Evolutionary conservation across 2,888 invertebrate species (phyloP), one percentile per base, ranked within the genome.

Genomic region (Drosophila testacea): DNA sequence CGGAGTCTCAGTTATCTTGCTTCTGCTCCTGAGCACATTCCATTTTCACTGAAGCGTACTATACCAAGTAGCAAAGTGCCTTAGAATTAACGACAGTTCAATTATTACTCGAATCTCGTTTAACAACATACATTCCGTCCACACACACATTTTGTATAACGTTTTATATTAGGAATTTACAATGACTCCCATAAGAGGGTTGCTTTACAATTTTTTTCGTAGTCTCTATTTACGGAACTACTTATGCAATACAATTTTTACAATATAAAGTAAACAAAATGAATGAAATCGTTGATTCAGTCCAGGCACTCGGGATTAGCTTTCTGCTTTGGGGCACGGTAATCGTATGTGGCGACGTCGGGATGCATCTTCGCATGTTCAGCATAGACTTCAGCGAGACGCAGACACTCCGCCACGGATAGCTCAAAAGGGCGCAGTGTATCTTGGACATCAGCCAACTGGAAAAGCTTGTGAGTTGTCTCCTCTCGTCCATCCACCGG

Each of bases 321-420:
- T 7, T 28, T 10, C 11, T 59, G 46, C 32, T 87, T 92, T 2
- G 90, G 93, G 59, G 94, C 94, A 88, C 97, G 94, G 89, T 95
- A 95, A 91, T 98, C 94, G 92, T 96, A 98, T 39, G 92, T 78
- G 52, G 93, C 93, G 77, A 96, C 92, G 73, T 95, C 94, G 6
- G 96, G 96, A 93, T 95, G 93, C 79, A 94, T 93, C 63, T 94
- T 93, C 72, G 96, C 94, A 39, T 97, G 94, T 73, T 95, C 94
- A 80, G 94, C 94, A 91, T 98, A 99, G 1, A 95, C 96, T 79
- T 95, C 93, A 81, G 96, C 96, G 61, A 99, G 91, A 81, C 96
- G 94, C 7, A 95, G 94, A 91, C 97, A 96, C 89, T 98, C 98
- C 61, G 95, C 94, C 61, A 97, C 95, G 0, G 95, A 94, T 54